Percentiles rank a stretch among this genome's conserved stretches.
Evolutionary conservation across 64 coral and sea anemone species (phyloP).

Genomic region (Hydrozoanthus tunicans): DNA sequence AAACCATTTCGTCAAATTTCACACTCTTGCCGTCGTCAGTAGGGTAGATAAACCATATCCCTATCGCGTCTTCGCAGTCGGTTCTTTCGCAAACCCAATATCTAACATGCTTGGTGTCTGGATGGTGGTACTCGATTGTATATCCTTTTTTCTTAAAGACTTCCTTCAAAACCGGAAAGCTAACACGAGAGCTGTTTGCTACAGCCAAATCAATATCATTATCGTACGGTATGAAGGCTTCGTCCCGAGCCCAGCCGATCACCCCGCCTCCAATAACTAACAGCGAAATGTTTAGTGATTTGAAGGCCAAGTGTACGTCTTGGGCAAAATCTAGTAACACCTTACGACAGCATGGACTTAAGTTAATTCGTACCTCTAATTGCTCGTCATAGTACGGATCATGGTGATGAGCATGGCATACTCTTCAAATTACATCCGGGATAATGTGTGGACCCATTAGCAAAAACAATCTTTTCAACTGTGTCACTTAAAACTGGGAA

Average conservation of each 20-base stretch:
- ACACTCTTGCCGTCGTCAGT: not conserved
- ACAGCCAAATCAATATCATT: slow-evolving; percentile 5
- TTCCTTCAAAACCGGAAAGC: not conserved
- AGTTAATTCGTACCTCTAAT: slow-evolving; percentile 7
- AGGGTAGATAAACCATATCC: not conserved
- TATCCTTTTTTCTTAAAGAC: not conserved
- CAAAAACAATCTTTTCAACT: slow-evolving; percentile 44
- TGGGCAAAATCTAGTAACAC: not conserved
- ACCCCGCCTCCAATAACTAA: slow-evolving; percentile 20
- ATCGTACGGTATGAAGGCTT: slow-evolving; percentile 19
- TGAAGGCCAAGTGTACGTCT: not conserved
- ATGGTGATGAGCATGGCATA: slow-evolving; percentile 26
- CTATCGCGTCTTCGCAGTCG: not conserved
- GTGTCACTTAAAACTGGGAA: slow-evolving; percentile 9
- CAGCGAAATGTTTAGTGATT: not conserved
- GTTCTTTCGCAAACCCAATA: not conserved
- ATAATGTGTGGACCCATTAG: slow-evolving; percentile 47
- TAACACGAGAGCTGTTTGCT: not conserved
- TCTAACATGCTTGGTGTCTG: too few relatives aligned
- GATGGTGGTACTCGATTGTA: not conserved
- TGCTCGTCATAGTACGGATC: slow-evolving; percentile 22
- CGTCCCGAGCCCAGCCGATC: slow-evolving; percentile 43
- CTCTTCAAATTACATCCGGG: slow-evolving; percentile 21
- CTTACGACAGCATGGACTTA: slow-evolving; percentile 11
- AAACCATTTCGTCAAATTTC: not conserved